phyloP scores from a whole-genome alignment of 2,888 invertebrate genomes.

The Hymenopus coronatus region DNA sequence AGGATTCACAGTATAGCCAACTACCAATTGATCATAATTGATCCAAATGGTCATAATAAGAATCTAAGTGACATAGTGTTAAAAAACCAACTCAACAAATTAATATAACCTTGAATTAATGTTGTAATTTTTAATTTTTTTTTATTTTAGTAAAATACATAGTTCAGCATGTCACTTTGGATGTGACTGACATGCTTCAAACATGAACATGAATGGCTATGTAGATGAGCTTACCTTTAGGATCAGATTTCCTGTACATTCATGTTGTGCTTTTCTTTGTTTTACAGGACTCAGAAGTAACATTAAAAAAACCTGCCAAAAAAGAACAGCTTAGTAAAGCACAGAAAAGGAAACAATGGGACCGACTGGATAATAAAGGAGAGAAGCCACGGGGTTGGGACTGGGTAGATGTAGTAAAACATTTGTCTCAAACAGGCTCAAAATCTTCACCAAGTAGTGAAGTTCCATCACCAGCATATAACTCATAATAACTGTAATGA shows the following conservation, averaged over 20 bases:
- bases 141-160: too few relatives aligned
- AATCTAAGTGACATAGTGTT: too few relatives aligned
- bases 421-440: conserved; percentile 77
- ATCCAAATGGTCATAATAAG: too few relatives aligned
- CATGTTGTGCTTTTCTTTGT: conserved; percentile 4
- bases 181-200: too few relatives aligned
- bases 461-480: neutral
- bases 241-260: neutral
- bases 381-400: conserved; percentile 88
- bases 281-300: conserved; percentile 42
- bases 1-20: too few relatives aligned
- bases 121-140: too few relatives aligned
- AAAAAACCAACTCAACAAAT: too few relatives aligned
- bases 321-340: conserved; percentile 87
- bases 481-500: neutral
- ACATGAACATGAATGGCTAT: too few relatives aligned
- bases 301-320: conserved; percentile 60
- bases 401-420: conserved; percentile 96
- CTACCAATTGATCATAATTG: too few relatives aligned
- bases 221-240: neutral
- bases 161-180: too few relatives aligned
- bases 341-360: conserved; percentile 87
- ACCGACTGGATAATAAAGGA: conserved; percentile 75
- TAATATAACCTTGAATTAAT: too few relatives aligned
- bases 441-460: conserved; percentile 42